These are phyloP conservation scores for Limnothrissa miodon DNA, from an alignment of 2,113 vertebrate species.

Conservation along the genomic window DNA sequence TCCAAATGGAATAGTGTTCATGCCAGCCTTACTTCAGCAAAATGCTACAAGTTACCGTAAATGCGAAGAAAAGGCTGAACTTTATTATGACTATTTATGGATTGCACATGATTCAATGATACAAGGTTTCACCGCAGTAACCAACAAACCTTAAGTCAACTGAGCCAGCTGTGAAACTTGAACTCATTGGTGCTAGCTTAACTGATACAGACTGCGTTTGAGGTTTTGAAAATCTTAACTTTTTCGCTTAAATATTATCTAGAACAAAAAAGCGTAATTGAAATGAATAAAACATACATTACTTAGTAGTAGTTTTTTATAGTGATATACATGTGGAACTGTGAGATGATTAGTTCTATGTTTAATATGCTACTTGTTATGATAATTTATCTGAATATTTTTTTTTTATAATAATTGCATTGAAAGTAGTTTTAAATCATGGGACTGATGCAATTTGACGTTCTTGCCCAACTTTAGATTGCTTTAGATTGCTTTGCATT, in stretches of 20 bases:
- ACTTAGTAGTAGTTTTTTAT: neutral
- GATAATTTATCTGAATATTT: neutral
- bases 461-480: neutral
- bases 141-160: neutral
- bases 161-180: neutral
- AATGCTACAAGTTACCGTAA: slow-evolving; percentile 6
- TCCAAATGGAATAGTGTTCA: neutral
- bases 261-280: neutral
- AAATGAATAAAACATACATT: neutral
- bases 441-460: neutral
- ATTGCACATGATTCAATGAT: neutral
- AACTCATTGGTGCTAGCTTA: neutral
- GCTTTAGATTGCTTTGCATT: neutral
- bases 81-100: neutral
- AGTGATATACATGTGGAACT: neutral
- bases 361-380: neutral
- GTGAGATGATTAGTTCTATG: neutral
- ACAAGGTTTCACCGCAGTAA: neutral
- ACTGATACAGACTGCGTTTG: neutral
- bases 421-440: too few relatives aligned
- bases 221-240: neutral
- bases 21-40: slow-evolving; percentile 4
- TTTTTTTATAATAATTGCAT: too few relatives aligned
- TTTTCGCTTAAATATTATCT: neutral
- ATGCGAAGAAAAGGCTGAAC: neutral